Percentiles rank a stretch among this genome's conserved stretches.
phyloP scores from a whole-genome alignment of 2,113 vertebrate genomes.

The Bubalus kerabau region DNA sequence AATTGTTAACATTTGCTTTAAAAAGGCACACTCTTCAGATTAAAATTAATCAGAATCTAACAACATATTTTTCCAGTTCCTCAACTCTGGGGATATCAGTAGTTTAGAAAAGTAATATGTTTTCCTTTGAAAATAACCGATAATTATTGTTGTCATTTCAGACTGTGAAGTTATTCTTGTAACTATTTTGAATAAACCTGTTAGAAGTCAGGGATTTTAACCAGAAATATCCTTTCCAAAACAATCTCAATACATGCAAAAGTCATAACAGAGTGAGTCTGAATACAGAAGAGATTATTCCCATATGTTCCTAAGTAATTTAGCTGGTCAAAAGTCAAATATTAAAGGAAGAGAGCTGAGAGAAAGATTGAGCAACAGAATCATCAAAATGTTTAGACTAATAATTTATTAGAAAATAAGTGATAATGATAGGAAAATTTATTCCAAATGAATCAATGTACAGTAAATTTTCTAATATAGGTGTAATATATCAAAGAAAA shows the following conservation, averaged over 20 bases:
- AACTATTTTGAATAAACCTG: neutral
- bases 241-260: slow-evolving; percentile 7
- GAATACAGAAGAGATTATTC: slow-evolving; percentile 14
- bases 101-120: neutral
- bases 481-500: neutral
- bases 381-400: neutral
- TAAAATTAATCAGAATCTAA: neutral
- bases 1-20: slow-evolving; percentile 15
- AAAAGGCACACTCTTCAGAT: neutral
- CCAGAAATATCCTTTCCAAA: neutral
- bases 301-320: neutral
- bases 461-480: neutral
- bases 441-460: neutral
- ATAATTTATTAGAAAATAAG: neutral
- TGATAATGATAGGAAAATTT: neutral
- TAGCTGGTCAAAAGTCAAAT: slow-evolving; percentile 32
- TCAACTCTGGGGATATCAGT: neutral
- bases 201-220: neutral
- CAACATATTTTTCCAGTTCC: neutral
- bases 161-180: neutral
- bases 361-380: accelerated
- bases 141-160: neutral
- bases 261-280: neutral
- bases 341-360: neutral
- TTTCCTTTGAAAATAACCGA: neutral